Conservation (phyloP, 2,888 invertebrate genomes). For the Ichneumon xanthorius region DNA sequence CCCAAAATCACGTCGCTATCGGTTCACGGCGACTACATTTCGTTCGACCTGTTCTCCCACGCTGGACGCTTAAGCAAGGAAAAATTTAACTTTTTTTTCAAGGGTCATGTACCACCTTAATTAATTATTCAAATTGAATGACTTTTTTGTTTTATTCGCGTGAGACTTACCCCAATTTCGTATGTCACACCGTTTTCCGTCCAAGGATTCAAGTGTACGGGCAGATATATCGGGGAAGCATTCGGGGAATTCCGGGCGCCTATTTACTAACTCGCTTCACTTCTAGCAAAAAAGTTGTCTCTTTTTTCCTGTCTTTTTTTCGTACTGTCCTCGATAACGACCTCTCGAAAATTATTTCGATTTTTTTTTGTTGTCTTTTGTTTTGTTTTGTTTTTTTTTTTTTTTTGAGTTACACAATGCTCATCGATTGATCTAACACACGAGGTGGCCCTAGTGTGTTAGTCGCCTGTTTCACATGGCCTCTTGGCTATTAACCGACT, state of each 20-base stretch:
- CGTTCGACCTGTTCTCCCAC: constrained; percentile 2
- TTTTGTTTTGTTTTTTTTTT: background rate
- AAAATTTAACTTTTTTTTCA: background rate
- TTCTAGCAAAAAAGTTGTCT: constrained; percentile 8
- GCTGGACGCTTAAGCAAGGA: constrained; percentile 8
- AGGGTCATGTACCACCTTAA: constrained; percentile 24
- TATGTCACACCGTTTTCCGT: constrained; percentile 46
- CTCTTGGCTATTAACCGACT: constrained; percentile 84
- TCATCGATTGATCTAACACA: constrained; percentile 77
- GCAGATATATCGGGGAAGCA: constrained; percentile 35
- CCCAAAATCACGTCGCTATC: constrained; percentile 1
- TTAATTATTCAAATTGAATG: constrained; percentile 28
- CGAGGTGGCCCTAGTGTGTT: constrained; percentile 81
- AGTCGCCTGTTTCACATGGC: constrained; percentile 84
- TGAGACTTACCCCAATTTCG: constrained; percentile 50
- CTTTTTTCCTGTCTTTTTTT: constrained; percentile 33
- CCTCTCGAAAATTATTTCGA: constrained; percentile 27
- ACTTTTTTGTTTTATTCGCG: constrained; percentile 31
- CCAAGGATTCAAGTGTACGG: constrained; percentile 52
- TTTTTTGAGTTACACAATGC: constrained; percentile 21
- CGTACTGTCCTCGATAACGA: constrained; percentile 35
- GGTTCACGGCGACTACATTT: background rate
- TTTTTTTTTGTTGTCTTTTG: constrained; percentile 18
- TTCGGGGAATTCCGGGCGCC: constrained; percentile 42
- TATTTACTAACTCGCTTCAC: constrained; percentile 29